Conservation (phyloP, 1,140 invertebrate genomes). For the Euschistus heros region DNA sequence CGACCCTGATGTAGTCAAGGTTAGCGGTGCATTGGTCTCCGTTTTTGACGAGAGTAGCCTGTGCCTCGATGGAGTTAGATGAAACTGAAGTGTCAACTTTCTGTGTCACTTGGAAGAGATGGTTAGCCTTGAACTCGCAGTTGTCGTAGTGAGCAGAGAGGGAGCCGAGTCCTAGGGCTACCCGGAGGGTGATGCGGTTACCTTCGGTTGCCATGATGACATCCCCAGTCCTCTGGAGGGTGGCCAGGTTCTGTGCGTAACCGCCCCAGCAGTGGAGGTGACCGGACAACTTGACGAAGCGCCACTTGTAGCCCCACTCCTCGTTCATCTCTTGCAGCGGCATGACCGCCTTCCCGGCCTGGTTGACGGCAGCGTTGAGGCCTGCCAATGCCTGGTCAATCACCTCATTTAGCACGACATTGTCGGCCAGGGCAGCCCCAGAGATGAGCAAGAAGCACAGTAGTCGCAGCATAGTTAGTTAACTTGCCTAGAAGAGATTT, state of each 20-base stretch:
- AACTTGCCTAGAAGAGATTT: too few species aligned
- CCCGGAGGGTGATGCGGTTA: slow-evolving; percentile 5
- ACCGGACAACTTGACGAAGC: slow-evolving; percentile 16
- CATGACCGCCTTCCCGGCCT: not conserved
- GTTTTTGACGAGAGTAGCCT: slow-evolving; percentile 9
- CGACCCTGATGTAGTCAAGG: slow-evolving; percentile 10
- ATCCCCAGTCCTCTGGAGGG: slow-evolving; percentile 12
- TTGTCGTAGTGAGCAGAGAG: not conserved
- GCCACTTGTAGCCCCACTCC: not conserved
- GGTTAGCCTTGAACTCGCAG: slow-evolving; percentile 16
- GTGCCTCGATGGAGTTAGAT: slow-evolving; percentile 16
- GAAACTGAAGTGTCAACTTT: slow-evolving; percentile 15
- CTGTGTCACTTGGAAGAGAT: slow-evolving; percentile 2
- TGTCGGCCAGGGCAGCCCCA: not conserved
- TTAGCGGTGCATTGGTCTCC: slow-evolving; percentile 12
- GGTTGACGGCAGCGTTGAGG: not conserved
- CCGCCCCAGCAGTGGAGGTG: slow-evolving; percentile 18
- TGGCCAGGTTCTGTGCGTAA: not conserved
- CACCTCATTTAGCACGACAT: not conserved
- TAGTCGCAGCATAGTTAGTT: not conserved
- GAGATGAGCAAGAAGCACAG: not conserved
- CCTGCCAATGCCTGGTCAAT: not conserved
- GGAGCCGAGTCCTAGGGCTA: slow-evolving; percentile 9
- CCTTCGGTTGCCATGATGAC: slow-evolving; percentile 19
- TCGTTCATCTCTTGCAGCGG: not conserved